Evolutionary conservation across 2,888 invertebrate genomes (phyloP), one percentile per base, ranked within the genome.

Genomic region (Diplolepis rosae): DNA sequence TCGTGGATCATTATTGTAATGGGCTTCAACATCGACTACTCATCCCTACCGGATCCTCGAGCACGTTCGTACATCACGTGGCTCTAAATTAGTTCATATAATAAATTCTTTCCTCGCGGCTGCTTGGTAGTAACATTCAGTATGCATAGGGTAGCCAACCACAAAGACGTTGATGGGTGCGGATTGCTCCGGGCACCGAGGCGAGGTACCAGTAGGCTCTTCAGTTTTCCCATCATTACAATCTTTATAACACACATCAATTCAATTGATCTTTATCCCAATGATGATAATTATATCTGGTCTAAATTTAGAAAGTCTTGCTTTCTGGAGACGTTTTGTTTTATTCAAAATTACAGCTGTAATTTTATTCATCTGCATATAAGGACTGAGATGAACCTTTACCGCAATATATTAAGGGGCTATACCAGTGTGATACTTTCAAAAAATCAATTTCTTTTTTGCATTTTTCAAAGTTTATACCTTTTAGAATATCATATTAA

Each of bases 91-190:
- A 85, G 85, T 83, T 84, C 84, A 80, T 82, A 84, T 83, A 84
- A 85, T 87, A 86, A 86, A 87, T 87, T 85, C 82, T 82, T 81
- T 76, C 72, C 79, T 79, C 79, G 80, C 74, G 71, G 80, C 72
- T 77, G 77, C 77, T 76, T 85, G 85, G 87, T 86, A 85, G 87
- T 84, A 80, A 82, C 81, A 75, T 86, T 88, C 82, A 86, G 87
- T 88, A 88, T 88, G 88, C 88, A 88, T 87, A 88, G 87, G 83
- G 85, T 86, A 85, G 85, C 85, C 54, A 30, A 32, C 54, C 15
- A 35, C 79, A 84, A 79, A 79, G 80, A 72, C 75, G 77, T 79
- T 80, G 82, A 80, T 82, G 78, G 75, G 80, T 73, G 76, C 78
- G 72, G 77, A 79, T 83, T 76, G 81, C 83, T 80, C 68, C 77